Evolutionary conservation across 1,140 invertebrate species (phyloP).

Genomic region (Philopotamus ludificatus): DNA sequence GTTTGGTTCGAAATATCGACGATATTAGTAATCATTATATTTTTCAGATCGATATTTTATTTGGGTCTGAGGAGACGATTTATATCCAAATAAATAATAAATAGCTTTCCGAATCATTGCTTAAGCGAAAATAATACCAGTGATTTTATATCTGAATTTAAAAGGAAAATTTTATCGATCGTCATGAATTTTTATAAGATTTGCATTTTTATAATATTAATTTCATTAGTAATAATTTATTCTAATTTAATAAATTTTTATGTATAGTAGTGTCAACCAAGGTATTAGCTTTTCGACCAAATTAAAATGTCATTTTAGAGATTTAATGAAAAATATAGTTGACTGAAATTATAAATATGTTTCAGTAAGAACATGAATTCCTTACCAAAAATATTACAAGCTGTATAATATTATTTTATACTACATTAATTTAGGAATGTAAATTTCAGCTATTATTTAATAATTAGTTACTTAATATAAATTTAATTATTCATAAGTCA

Average conservation of each 20-base stretch:
- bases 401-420: too few relatives aligned
- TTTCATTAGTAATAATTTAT: background rate
- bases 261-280: too few relatives aligned
- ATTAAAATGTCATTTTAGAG: too few relatives aligned
- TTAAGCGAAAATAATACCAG: background rate
- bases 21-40: conserved; percentile 55
- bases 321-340: too few relatives aligned
- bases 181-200: background rate
- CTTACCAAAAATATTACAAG: too few relatives aligned
- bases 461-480: too few relatives aligned
- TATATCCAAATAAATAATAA: conserved; percentile 35
- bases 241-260: background rate
- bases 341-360: too few relatives aligned
- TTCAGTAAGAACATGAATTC: too few relatives aligned
- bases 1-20: conserved; percentile 56
- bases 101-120: background rate
- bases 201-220: background rate
- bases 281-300: too few relatives aligned
- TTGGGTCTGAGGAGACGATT: conserved; percentile 57
- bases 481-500: too few relatives aligned
- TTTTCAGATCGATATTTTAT: conserved; percentile 57
- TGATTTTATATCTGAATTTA: background rate
- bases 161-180: background rate
- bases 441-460: too few relatives aligned
- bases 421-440: too few relatives aligned